Percentiles rank a stretch among this genome's conserved stretches.
phyloP scores from a whole-genome alignment of 23 tunicate genomes.

The Halocynthia aurantium region DNA sequence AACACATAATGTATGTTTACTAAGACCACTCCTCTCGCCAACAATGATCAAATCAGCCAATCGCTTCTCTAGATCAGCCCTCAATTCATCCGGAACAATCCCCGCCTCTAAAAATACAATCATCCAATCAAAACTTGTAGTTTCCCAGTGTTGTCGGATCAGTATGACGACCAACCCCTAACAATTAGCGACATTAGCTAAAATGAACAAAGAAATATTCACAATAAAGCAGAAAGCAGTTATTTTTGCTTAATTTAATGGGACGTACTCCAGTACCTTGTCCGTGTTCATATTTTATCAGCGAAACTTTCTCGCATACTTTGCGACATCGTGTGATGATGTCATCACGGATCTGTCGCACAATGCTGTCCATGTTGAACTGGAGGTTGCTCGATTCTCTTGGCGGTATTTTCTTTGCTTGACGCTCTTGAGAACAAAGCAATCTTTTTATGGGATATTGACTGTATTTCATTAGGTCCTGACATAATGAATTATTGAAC shows the following conservation, averaged over 20 bases:
- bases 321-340: slow-evolving; percentile 44
- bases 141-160: too few species aligned
- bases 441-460: background rate
- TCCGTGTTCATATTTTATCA: slow-evolving; percentile 36
- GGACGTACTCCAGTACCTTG: slow-evolving; percentile 17
- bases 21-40: slow-evolving; percentile 50
- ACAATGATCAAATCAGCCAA: slow-evolving; percentile 62
- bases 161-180: too few species aligned
- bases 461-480: background rate
- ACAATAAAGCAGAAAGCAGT: background rate
- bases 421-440: too few species aligned
- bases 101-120: slow-evolving; percentile 19
- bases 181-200: background rate
- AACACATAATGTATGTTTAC: slow-evolving; percentile 48
- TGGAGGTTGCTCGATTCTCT: slow-evolving; percentile 21
- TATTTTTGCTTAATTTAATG: too few species aligned
- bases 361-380: slow-evolving; percentile 57
- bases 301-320: slow-evolving; percentile 37
- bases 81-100: slow-evolving; percentile 34
- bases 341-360: slow-evolving; percentile 51
- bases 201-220: background rate
- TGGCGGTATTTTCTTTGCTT: background rate
- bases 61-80: slow-evolving; percentile 56
- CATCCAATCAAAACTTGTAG: too few species aligned
- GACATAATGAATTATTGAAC: background rate